Evolutionary conservation across 2,797 vertebrate genomes (phyloP).

Genomic region (Cossypha caffra): DNA sequence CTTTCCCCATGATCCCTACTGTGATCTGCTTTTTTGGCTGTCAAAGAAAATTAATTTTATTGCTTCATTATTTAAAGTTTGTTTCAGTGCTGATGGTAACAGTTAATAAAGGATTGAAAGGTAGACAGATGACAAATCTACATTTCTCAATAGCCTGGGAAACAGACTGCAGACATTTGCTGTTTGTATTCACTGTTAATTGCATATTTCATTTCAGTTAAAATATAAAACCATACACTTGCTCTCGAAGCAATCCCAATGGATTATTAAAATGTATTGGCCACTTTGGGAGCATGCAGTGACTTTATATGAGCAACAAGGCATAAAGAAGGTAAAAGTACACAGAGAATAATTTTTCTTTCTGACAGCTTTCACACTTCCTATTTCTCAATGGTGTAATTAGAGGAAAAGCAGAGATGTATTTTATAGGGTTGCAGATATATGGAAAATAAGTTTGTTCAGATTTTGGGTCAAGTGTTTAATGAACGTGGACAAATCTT

Average conservation of each 20-base stretch:
- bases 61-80: not conserved
- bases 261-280: not conserved
- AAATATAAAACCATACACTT: not conserved
- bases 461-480: not conserved
- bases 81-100: not conserved
- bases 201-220: not conserved
- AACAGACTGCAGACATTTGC: not conserved
- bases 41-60: not conserved
- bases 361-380: accelerated
- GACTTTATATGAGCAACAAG: not conserved
- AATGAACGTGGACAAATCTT: not conserved
- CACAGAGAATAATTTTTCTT: not conserved
- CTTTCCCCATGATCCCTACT: not conserved
- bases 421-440: not conserved
- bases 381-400: not conserved
- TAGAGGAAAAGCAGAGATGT: not conserved
- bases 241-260: not conserved
- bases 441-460: not conserved
- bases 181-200: not conserved
- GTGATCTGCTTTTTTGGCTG: not conserved
- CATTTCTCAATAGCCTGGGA: not conserved
- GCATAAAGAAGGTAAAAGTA: not conserved
- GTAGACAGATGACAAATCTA: not conserved
- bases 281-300: not conserved
- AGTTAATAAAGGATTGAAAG: not conserved